phyloP scores from a whole-genome alignment of 2,888 invertebrate genomes.

The Oscheius sp. region DNA sequence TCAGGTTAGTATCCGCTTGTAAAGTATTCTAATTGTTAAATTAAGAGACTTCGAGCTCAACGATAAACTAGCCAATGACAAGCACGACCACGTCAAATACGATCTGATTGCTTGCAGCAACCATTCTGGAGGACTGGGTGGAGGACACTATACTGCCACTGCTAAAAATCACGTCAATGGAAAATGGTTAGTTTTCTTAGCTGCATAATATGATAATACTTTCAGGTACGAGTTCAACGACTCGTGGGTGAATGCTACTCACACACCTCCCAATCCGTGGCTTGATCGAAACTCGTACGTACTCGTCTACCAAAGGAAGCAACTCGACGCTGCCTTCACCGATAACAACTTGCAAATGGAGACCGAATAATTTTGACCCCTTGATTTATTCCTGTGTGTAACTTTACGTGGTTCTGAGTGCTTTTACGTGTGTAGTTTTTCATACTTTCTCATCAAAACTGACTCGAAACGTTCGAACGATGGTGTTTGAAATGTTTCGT shows the following conservation, averaged over 20 bases:
- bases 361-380: constrained; percentile 18
- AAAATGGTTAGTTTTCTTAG: constrained; percentile 44
- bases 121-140: constrained; percentile 65
- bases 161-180: constrained; percentile 45
- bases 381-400: constrained; percentile 3
- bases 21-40: not conserved
- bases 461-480: too few species aligned
- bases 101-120: constrained; percentile 65
- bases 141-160: constrained; percentile 70
- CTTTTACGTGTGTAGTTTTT: constrained; percentile 15
- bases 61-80: constrained; percentile 57
- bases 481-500: too few species aligned
- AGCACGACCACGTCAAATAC: constrained; percentile 59
- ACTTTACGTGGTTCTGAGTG: constrained; percentile 8
- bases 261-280: constrained; percentile 30
- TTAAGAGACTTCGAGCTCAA: constrained; percentile 63
- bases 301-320: constrained; percentile 43
- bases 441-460: not conserved
- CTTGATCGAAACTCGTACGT: constrained; percentile 65
- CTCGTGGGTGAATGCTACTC: constrained; percentile 36
- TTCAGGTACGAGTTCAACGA: constrained; percentile 70
- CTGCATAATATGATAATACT: not conserved
- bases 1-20: constrained; percentile 70
- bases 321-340: constrained; percentile 29
- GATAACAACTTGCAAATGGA: constrained; percentile 38